Evolutionary conservation across 2,888 invertebrate genomes (phyloP), one percentile per base, ranked within the genome.

Genomic region (Prosopocoilus inquinatus): DNA sequence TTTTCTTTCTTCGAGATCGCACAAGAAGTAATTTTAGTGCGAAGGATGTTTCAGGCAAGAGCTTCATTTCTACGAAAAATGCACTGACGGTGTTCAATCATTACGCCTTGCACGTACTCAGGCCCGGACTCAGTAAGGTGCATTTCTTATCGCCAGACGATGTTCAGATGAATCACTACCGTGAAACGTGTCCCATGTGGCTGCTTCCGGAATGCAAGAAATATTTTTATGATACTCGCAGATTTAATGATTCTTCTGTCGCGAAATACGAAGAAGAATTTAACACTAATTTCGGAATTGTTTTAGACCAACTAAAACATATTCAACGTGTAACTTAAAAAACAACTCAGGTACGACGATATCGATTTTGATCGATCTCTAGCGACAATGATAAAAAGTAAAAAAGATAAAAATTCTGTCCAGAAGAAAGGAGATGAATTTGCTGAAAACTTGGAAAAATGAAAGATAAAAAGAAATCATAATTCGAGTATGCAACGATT

Each of bases 21-120:
- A 50, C 57, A 5, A 58, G 73, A 38, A 72, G 62, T 43, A 57
- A 64, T 16, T 65, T 85, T 45, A 88, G 87, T 67, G 83, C 82
- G 2, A 77, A 81, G 56, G 86, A 85, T 12, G 84, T 84, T 63
- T 87, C 86, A 57, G 85, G 86, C 49, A 90, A 90, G 73, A 89
- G 89, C 71, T 84, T 89, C 71, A 83, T 89, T 70, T 76, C 82
- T 15, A 86, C 87, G 3, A 79, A 79, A 61, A 83, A 81, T 59
- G 82, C 88, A 28, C 75, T 88, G 65, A 86, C 85, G 45, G 87
- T 89, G 38, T 89, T 89, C 75, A 90, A 90, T 74, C 90, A 90
- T 71, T 90, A 89, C 68, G 85, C 88, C 3, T 73, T 90, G 61
- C 80, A 83, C 53, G 80, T 82, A 54, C 69, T 88, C 20, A 81